phyloP scores from a whole-genome alignment of 2,888 invertebrate species.

The Nebria salina region DNA sequence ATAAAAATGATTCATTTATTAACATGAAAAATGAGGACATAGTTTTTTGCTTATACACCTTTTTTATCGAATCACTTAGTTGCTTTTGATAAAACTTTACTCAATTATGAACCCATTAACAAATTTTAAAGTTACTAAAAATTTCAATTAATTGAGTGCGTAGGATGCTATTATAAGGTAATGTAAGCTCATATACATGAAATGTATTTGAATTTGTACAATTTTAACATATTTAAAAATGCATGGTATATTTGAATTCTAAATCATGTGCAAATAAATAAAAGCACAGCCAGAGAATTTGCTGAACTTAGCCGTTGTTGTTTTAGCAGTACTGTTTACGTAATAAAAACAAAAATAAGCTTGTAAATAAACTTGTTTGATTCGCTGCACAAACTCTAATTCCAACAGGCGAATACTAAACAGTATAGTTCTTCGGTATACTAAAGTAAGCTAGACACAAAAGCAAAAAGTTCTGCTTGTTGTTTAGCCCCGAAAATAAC shows the following conservation, averaged over 20 bases:
- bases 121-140: too few relatives aligned
- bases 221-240: not conserved
- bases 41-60: too few relatives aligned
- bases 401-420: constrained; percentile 36
- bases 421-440: constrained; percentile 25
- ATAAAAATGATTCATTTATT: too few relatives aligned
- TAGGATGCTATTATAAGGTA: not conserved
- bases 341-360: constrained; percentile 21
- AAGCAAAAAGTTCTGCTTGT: constrained; percentile 22
- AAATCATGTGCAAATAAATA: not conserved
- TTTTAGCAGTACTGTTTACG: not conserved
- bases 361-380: constrained; percentile 32
- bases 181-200: not conserved
- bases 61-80: too few relatives aligned
- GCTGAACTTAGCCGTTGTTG: not conserved
- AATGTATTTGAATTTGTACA: not conserved
- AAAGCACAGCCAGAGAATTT: not conserved
- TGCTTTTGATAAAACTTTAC: too few relatives aligned
- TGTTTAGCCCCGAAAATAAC: constrained; percentile 18
- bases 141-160: not conserved
- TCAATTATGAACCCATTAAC: too few relatives aligned
- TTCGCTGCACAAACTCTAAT: constrained; percentile 29
- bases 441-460: constrained; percentile 24
- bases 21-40: too few relatives aligned
- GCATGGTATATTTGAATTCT: not conserved